A percentile compares a stretch with the other conserved stretches of the same genome.
These are phyloP conservation scores for Chroicocephalus ridibundus DNA, from an alignment of 2,113 vertebrate species.

Conservation along the genomic window DNA sequence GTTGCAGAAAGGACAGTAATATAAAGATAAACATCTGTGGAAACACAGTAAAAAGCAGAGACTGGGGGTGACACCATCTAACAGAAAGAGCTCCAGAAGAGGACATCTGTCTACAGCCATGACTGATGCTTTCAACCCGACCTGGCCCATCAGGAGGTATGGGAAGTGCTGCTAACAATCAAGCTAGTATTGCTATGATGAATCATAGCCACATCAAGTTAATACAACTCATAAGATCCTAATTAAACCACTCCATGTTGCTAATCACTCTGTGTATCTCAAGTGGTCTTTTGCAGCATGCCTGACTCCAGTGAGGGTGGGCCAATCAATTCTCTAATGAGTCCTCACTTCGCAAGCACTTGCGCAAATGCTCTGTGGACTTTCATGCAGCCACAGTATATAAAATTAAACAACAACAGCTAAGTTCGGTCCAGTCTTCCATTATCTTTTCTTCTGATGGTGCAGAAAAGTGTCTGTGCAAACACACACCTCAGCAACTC, in stretches of 20 bases:
- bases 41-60: not conserved
- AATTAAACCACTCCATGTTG: not conserved
- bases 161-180: not conserved
- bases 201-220: not conserved
- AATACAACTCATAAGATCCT: not conserved
- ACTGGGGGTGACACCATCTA: not conserved
- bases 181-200: not conserved
- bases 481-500: not conserved
- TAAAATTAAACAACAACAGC: not conserved
- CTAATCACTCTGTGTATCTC: not conserved
- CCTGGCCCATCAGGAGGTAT: not conserved
- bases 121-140: not conserved
- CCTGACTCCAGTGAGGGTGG: not conserved
- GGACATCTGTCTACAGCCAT: not conserved
- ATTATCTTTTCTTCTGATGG: not conserved
- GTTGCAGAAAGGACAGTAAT: rapidly evolving
- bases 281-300: not conserved
- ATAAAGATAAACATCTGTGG: not conserved
- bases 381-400: not conserved
- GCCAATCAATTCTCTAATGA: not conserved
- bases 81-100: not conserved
- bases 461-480: not conserved
- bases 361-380: not conserved
- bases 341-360: not conserved
- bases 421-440: not conserved